phyloP scores from a whole-genome alignment of 2,113 vertebrate genomes.

The Eleginops maclovinus region DNA sequence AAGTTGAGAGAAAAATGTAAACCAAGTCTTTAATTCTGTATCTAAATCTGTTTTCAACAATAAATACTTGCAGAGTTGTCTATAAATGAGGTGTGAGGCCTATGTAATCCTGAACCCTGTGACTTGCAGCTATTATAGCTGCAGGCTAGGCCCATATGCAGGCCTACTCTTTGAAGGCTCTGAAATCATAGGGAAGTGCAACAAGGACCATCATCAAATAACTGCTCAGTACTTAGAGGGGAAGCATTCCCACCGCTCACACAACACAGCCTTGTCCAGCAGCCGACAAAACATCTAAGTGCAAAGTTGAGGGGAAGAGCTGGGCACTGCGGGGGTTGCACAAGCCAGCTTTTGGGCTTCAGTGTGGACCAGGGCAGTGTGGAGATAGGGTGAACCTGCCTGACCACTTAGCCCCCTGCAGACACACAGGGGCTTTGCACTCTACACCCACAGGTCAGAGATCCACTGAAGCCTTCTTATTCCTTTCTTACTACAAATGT shows the following conservation, averaged over 20 bases:
- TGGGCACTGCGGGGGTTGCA: slow-evolving; percentile 46
- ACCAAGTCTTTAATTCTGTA: neutral
- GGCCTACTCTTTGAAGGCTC: slow-evolving; percentile 83
- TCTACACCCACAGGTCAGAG: slow-evolving; percentile 25
- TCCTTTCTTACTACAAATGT: neutral
- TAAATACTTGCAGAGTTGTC: slow-evolving; percentile 7
- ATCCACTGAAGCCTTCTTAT: neutral
- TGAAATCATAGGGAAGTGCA: slow-evolving; percentile 86
- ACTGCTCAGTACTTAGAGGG: slow-evolving; percentile 80
- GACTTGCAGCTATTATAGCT: slow-evolving; percentile 68
- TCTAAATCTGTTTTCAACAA: neutral
- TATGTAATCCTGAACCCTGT: slow-evolving; percentile 64
- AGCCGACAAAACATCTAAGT: slow-evolving; percentile 68
- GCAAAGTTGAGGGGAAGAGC: slow-evolving; percentile 64
- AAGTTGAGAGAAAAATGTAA: neutral
- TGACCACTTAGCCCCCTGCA: slow-evolving; percentile 53
- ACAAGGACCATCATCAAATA: slow-evolving; percentile 85
- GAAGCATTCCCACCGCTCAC: slow-evolving; percentile 79
- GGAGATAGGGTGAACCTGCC: slow-evolving; percentile 81
- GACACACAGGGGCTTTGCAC: slow-evolving; percentile 19
- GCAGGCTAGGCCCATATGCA: slow-evolving; percentile 60
- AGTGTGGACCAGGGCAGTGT: slow-evolving; percentile 83
- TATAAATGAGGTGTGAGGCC: slow-evolving; percentile 41
- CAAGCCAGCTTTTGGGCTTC: slow-evolving; percentile 75
- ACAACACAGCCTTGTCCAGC: slow-evolving; percentile 73